Evolutionary conservation across 2,888 invertebrate genomes (phyloP), one percentile per base, ranked within the genome.

Genomic region (Ditylenchus weischeri): DNA sequence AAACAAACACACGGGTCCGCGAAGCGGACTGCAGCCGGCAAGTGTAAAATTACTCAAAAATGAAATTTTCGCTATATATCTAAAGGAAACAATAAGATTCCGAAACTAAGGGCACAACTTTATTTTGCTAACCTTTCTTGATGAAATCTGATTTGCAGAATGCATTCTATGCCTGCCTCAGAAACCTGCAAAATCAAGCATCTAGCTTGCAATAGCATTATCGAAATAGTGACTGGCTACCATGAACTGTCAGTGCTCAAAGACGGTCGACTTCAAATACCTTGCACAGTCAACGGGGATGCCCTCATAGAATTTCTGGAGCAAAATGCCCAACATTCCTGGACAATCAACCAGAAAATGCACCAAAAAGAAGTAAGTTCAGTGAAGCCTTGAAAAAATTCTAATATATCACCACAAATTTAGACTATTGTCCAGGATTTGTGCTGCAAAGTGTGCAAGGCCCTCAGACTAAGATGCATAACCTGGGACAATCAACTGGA

Each of bases 221-320:
- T 75, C 19, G 72, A 75, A 54, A 64, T 75, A 50, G 59, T 59
- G 23, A 78, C 75, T 13, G 74, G 76, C 6, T 82, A 81, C 63
- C 74, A 76, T 35, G 80, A 79, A 66, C 64, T 81, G 47, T 68
- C 75, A 0, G 69, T 82, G 19, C 73, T 75, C 10, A 36, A 68
- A 6, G 76, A 80, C 50, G 81, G 81, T 15, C 67, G 76, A 18
- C 69, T 81, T 18, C 72, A 70, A 15, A 71, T 81, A 23, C 81
- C 81, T 4, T 81, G 79, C 66, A 82, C 79, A 60, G 81, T 82
- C 4, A 78, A 82, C 58, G 72, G 76, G 23, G 59, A 68, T 10
- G 67, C 76, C 10, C 71, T 81, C 2, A 69, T 76, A 5, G 62
- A 68, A 0, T 81, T 82, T 68, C 67, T 81, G 11, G 70, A 72